These are phyloP conservation scores for Otolemur garnettii DNA, from an alignment of 2,113 vertebrate genomes.

Conservation along the genomic window DNA sequence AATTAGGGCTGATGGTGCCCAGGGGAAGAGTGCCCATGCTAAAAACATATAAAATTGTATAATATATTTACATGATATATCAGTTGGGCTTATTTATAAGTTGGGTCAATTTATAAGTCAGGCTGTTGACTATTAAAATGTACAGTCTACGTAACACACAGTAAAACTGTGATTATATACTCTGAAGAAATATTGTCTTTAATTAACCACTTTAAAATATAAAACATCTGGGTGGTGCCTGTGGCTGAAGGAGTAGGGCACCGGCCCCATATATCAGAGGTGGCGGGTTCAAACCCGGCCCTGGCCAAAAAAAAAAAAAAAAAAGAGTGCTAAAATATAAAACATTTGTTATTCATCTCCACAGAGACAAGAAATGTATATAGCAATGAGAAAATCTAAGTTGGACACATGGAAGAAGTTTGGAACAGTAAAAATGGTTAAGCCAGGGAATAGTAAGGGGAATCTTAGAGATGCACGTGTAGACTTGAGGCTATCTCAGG, in stretches of 20 bases:
- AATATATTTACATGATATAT: neutral
- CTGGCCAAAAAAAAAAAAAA: too few species aligned
- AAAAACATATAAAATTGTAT: neutral
- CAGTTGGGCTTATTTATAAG: conserved; percentile 8
- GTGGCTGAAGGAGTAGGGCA: too few species aligned
- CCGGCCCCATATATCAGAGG: too few species aligned
- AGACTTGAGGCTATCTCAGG: neutral
- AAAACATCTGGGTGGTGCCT: neutral
- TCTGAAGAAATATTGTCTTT: conserved; percentile 63
- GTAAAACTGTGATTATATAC: conserved; percentile 45
- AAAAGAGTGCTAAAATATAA: too few species aligned
- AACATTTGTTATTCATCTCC: conserved; percentile 55
- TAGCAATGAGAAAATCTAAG: conserved; percentile 51
- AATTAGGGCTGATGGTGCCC: neutral
- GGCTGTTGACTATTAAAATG: conserved; percentile 60
- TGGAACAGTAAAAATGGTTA: neutral
- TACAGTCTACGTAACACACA: neutral
- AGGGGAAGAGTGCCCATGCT: neutral
- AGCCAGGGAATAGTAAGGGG: neutral
- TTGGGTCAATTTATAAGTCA: conserved; percentile 25
- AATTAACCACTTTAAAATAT: conserved; percentile 63
- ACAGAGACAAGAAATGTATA: conserved; percentile 62
- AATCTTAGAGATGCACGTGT: neutral
- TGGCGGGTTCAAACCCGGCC: too few species aligned
- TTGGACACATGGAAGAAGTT: conserved; percentile 2